Base-by-base conservation (phyloP, 2,113 vertebrate genomes). In the Scatophagus argus region DNA sequence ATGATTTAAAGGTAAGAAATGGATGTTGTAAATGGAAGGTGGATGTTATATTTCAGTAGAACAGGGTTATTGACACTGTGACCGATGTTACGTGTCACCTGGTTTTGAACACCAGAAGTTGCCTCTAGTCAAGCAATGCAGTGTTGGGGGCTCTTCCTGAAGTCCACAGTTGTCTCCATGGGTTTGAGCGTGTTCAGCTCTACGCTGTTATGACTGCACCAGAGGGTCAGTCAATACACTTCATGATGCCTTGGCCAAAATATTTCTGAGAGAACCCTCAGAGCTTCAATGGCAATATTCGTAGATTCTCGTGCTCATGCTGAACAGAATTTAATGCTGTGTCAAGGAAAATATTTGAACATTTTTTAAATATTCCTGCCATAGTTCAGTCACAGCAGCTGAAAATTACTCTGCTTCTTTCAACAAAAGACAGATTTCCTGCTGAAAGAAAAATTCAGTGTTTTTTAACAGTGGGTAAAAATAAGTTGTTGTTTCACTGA, bases 271-370 rank as follows among this genome's bases (percentile, higher is more conserved):
- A 27, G 52, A 17, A 10, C 21, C 19, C 29, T 55, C 8, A 2
- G 25, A 36, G 34, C 0, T 67, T 65, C 62, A 62, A 31, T 13
- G 17, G n/a, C 1, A 4, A 7, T 11, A 34, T 69, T 65, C 27
- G 19, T 13, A 38, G 36, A 60, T 36, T 65, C 36, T 54, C n/a
- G 46, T 3, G 16, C n/a, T 66, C 29, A 38, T 44, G 13, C 3
- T 49, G 55, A 62, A 46, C 52, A n/a, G 47, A 36, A 49, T 13
- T 51, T 52, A 63, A 51, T 54, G 36, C 56, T 34, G 56, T 68
- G 41, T 63, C 1, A 44, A 21, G 39, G 27, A 60, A 39, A 78
- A 52, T 16, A 39, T 8, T 17, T 44, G 1, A 41, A 43, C 41
- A 39, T 21, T 6, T 34, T 17, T n/a, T 23, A n/a, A 52, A 51